Base-by-base conservation (phyloP, 2,113 vertebrate genomes). In the Stomatorhinus ivindoensis region DNA sequence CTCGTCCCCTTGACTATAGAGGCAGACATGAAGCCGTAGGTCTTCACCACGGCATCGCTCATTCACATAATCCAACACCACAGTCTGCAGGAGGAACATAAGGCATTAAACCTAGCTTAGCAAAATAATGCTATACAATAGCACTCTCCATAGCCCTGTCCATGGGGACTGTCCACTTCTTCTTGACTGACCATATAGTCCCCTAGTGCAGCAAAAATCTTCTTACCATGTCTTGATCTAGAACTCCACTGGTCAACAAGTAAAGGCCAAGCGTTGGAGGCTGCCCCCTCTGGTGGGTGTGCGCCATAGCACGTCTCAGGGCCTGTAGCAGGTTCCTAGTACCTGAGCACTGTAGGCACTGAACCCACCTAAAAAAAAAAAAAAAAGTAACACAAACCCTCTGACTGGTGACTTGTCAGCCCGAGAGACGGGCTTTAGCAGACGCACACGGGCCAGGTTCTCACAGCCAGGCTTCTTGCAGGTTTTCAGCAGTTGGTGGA, bases 171-270 rank as follows among this genome's bases (percentile, higher is more conserved):
- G 27, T 88, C 44, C 2, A 24, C 24, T 31, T 47, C 47, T 50
- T 86, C 24, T 86, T 46, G n/a, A 11, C 42, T 46, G 83, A 47
- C 47, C 83, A 47, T 13, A 48, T 24, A 48, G 21, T 85, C 17
- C 24, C 83, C 24, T n/a, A 1, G 13, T 47, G 24, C 42, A 48
- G 21, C 24, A 86, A 46, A 86, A 27, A 27, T 86, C 19, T 86
- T 47, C 88, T 89, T 69, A 97, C 97, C 93, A 91, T 89, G 35
- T 96, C 95, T 92, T 97, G 96, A 92, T 97, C 96, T 4, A 96
- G 95, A 82, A 96, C 76, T 87, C 97, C 97, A 35, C 96, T 96
- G 0, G 96, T 96, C 90, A 97, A 93, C 50, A 97, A 92, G 90
- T 97, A 97, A 82, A 97, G 90, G 31, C 96, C 96, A 65, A 95